Percentiles rank a stretch among this genome's conserved stretches.
Evolutionary conservation across 1,140 invertebrate species (phyloP).

Genomic region (Solenopsis invicta): DNA sequence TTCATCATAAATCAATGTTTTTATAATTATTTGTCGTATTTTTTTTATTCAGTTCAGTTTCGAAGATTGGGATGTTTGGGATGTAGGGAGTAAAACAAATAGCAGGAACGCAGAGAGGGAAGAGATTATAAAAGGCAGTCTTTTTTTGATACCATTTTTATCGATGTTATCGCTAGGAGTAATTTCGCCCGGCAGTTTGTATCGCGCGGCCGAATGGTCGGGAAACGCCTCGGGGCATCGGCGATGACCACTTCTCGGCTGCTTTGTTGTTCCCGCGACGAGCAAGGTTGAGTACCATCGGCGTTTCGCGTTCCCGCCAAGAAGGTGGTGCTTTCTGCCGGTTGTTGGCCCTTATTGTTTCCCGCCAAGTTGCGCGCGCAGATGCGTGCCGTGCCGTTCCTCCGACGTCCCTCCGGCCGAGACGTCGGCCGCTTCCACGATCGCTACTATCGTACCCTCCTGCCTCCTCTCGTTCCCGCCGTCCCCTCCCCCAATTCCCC

Average conservation of each 20-base stretch:
- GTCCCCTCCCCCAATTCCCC: constrained; percentile 28
- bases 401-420: constrained; percentile 19
- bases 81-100: neutral
- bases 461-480: neutral
- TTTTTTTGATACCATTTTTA: neutral
- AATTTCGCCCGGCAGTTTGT: neutral
- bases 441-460: constrained; percentile 33
- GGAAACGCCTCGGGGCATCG: neutral
- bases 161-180: neutral
- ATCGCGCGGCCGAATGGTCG: neutral
- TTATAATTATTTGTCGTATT: too few species aligned
- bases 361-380: constrained; percentile 78
- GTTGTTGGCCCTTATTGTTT: constrained; percentile 76
- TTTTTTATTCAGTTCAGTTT: too few species aligned
- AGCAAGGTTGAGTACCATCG: constrained; percentile 67
- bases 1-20: too few species aligned
- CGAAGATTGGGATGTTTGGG: too few species aligned
- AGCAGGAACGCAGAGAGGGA: neutral
- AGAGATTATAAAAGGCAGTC: neutral
- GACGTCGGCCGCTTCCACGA: constrained; percentile 28
- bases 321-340: constrained; percentile 65
- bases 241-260: constrained; percentile 4
- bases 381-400: constrained; percentile 22
- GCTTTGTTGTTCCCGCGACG: constrained; percentile 19
- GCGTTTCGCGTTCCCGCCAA: constrained; percentile 73